Conservation (phyloP, 2,113 vertebrate genomes). For the Cariama cristata region DNA sequence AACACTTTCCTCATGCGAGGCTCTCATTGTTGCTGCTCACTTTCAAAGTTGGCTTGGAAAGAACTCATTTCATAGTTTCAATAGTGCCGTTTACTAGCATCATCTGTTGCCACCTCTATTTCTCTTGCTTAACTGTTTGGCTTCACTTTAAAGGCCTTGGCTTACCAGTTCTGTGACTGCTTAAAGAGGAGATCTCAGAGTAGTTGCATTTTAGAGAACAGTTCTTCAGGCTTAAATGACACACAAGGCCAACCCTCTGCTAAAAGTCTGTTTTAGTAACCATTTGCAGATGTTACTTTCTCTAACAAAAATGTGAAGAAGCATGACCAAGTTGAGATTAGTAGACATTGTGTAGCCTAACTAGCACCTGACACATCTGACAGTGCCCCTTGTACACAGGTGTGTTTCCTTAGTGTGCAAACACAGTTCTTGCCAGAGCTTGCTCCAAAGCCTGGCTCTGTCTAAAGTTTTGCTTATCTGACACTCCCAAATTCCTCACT, state of each 20-base stretch:
- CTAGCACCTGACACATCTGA: neutral
- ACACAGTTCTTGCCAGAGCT: constrained; percentile 1
- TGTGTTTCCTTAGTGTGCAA: neutral
- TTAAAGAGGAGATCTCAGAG: neutral
- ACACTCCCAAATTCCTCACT: constrained; percentile 24
- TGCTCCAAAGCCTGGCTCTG: neutral
- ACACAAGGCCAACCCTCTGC: neutral
- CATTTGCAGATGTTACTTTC: neutral
- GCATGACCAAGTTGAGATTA: neutral
- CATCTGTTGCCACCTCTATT: neutral
- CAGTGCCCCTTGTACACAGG: neutral
- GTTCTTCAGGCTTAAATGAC: neutral
- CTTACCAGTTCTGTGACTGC: neutral
- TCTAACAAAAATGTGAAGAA: neutral
- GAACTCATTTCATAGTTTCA: neutral
- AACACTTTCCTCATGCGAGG: neutral
- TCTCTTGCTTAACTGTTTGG: neutral
- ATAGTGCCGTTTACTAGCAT: neutral
- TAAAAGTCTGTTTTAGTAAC: neutral
- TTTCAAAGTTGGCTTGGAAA: neutral
- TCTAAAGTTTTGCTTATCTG: neutral
- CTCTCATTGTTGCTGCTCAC: neutral
- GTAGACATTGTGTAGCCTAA: neutral
- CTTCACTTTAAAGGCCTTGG: neutral
- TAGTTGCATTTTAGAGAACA: neutral